Evolutionary conservation across 2,797 vertebrate genomes (phyloP), one percentile per base, ranked within the genome.

Genomic region (Oreochromis mossambicus): DNA sequence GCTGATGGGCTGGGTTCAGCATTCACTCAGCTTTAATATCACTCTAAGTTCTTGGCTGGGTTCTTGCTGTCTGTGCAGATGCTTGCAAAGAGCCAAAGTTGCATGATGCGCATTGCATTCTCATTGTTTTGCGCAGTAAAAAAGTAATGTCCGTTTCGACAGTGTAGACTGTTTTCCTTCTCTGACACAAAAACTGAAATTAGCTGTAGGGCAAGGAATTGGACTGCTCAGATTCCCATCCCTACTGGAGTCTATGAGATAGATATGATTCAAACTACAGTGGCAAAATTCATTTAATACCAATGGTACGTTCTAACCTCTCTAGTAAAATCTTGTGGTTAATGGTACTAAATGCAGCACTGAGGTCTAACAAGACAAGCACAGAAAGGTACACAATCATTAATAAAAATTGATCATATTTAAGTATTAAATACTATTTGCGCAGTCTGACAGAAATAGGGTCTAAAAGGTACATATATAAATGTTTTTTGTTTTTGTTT

Each of bases 1-100:
- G 15, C 15, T 58, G 55, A 58, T 0, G 15, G 26, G 55, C 55
- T 58, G 0, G 1, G 29, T 32, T 58, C 55, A 32, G 55, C 15
- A 58, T 58, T 32, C 55, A 58, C 8, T 58, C 15, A 58, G 29
- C 55, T 58, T 58, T 58, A 58, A 58, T 32, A 58, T 58, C 15
- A 19, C 15, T 58, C 26, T 10, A 58, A 32, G 15, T 58, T 58
- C 15, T 10, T 58, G 55, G 55, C 5, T 58, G 55, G 55, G 55
- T 32, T 58, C 15, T 32, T 11, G 55, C 29, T 58, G 29, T 32
- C 32, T 58, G 32, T 58, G 29, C 5, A 32, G 55, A 58, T 58
- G 2, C 29, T 58, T 32, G 55, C 15, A 58, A 17, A 58, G 1
- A 58, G 29, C 29, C 55, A 58, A 58, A 19, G 55, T 32, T 32